phyloP scores from a whole-genome alignment of 2,113 vertebrate species.

The Otolemur garnettii region DNA sequence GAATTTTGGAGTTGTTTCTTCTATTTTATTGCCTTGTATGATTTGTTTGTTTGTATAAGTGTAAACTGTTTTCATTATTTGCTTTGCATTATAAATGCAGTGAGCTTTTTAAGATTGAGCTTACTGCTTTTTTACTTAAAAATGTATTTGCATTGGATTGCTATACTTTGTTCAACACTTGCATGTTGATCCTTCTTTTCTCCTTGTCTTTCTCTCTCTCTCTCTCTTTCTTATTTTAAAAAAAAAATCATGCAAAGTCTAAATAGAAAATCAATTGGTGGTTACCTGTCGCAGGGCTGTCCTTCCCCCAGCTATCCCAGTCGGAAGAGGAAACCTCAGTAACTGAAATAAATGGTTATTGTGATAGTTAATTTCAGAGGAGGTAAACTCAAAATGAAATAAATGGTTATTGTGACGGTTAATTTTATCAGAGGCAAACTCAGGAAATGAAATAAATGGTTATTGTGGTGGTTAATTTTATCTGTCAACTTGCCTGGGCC shows the following conservation, averaged over 20 bases:
- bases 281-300: no score
- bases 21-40: background rate
- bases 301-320: background rate
- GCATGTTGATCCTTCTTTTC: no score
- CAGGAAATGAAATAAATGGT: no score
- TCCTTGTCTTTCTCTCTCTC: no score
- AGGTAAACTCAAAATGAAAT: background rate
- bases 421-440: no score
- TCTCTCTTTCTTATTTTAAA: no score
- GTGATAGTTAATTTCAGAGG: slow-evolving; percentile 41
- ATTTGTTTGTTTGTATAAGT: background rate
- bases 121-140: background rate
- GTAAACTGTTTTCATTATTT: background rate
- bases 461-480: slow-evolving; percentile 31
- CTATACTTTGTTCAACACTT: no score
- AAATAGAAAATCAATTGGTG: no score
- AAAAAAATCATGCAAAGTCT: no score
- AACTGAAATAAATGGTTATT: background rate
- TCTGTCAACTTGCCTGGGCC: slow-evolving; percentile 22
- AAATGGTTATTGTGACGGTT: background rate
- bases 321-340: background rate
- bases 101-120: background rate
- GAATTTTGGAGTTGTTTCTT: background rate
- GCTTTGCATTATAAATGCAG: background rate
- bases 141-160: background rate